Base-by-base conservation (phyloP, 2,888 invertebrate species). In the Aplocera efformata region DNA sequence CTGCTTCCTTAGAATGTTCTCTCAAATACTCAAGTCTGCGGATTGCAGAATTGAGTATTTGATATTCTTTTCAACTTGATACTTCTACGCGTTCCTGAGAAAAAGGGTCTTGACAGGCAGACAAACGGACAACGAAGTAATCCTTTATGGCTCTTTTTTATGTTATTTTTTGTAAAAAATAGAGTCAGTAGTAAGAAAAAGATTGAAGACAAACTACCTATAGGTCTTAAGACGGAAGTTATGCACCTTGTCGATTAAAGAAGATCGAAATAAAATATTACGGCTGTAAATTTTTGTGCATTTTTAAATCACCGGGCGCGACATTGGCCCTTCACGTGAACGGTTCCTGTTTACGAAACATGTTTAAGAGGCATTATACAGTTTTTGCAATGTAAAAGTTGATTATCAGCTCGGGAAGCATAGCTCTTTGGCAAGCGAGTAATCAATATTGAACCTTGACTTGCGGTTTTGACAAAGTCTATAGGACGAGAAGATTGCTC, bases 341-440 rank as follows among this genome's bases (percentile, higher is more conserved):
- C 59, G 67, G 70, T 83, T 82, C 81, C 82, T 79, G 82, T 79
- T 82, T 75, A 63, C 69, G 67, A 82, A 82, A 84, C 82, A 69
- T 74, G 81, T 79, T 79, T 75, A 63, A 69, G 67, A 82, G 81
- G 84, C 82, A 69, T 74, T 79, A 79, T 75, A 71, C 72, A 70
- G 66, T 60, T 50, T 43, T 53, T 61, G 63, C 62, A 79, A 77
- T 79, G 79, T 85, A 84, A 84, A 84, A 84, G 83, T 84, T 82
- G 84, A 75, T 77, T 82, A 79, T 77, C 75, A 71, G 63, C 77
- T 74, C 63, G 63, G 72, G 78, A 79, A 79, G 72, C 67, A 63
- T 63, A 68, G 49, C 56, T 66, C 63, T 70, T 72, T 60, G 60
- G 62, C 62, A 68, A 67, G 55, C 41, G 48, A 22, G 26, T 39